phyloP scores from a whole-genome alignment of 2,888 invertebrate species.

The Tinea semifulvella region DNA sequence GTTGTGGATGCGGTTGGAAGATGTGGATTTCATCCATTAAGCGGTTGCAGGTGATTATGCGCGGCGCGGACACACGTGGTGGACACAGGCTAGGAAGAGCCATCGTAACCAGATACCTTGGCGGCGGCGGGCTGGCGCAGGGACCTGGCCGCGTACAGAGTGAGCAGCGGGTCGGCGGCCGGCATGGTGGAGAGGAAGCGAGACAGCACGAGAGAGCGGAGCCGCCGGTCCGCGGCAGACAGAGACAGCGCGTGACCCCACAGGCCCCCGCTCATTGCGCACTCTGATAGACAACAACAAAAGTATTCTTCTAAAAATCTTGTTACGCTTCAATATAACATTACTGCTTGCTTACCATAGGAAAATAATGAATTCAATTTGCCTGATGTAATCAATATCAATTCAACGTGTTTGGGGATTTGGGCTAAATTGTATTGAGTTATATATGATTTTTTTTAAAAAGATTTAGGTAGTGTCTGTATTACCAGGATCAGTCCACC shows the following conservation, averaged over 20 bases:
- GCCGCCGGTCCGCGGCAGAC: conserved; percentile 84
- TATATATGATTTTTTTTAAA: no score
- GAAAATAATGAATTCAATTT: no score
- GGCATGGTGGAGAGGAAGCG: conserved; percentile 88
- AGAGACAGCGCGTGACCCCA: conserved; percentile 97
- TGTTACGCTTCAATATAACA: no score
- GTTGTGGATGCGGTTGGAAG: not conserved
- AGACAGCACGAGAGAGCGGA: conserved; percentile 84
- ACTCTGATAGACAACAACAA: conserved; percentile 81
- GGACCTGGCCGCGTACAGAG: conserved; percentile 91
- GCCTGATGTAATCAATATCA: no score
- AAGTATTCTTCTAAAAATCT: not conserved
- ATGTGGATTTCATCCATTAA: not conserved
- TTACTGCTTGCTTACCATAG: no score
- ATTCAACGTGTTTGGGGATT: no score
- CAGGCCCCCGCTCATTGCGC: conserved; percentile 85
- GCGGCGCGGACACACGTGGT: no score
- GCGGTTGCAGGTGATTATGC: no score
- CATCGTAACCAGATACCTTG: conserved; percentile 61
- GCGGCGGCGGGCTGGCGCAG: conserved; percentile 82
- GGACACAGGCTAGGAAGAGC: no score
- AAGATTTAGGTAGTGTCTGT: no score
- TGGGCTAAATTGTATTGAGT: no score
- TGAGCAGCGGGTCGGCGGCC: conserved; percentile 88
- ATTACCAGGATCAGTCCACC: no score